Base-by-base conservation (phyloP, 2,113 vertebrate genomes). In the Chaetops frenatus region DNA sequence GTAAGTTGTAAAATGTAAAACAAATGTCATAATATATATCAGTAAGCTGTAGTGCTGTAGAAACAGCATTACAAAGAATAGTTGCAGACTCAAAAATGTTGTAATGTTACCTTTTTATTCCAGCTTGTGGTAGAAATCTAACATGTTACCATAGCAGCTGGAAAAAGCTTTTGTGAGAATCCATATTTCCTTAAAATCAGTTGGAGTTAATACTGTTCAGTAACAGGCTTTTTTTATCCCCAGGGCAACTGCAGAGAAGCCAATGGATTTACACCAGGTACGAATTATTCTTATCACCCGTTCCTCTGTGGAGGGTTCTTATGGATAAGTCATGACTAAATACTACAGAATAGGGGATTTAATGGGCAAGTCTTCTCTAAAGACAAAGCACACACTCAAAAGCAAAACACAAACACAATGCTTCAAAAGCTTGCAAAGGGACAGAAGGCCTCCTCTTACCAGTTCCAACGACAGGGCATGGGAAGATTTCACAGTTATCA, bases 401-500 rank as follows among this genome's bases (percentile, higher is more conserved):
- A n/a, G n/a, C n/a, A n/a, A n/a, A 80, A 45, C 36, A 47, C 28
- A 42, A 78, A 64, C 14, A 64, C 31, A 60, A 19, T 0, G 2
- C 47, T 88, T 90, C 27, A 40, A 28, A 50, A 76, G 40, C 38
- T n/a, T 67, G 51, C 47, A 27, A 21, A 45, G 27, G 20, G 60
- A 72, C 10, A 48, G 66, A 53, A 33, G 22, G 60, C 29, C 13
- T 53, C 9, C 10, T 54, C 98, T 98, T 97, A 99, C 99, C 98
- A 72, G 99, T 99, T 78, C 98, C 99, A 61, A 98, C 91, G 38
- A 99, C 98, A 1, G 99, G 99, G 83, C 99, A 99, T 12, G 99
- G 99, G 93, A 99, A 98, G 65, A 99, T 98, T 98, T 99, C 99
- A 62, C 99, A 99, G 98, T 99, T 99, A 84, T 99, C 99, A 2